Evolutionary conservation across 1,140 invertebrate genomes (phyloP), one percentile per base, ranked within the genome.

Genomic region (Drosophila biarmipes): DNA sequence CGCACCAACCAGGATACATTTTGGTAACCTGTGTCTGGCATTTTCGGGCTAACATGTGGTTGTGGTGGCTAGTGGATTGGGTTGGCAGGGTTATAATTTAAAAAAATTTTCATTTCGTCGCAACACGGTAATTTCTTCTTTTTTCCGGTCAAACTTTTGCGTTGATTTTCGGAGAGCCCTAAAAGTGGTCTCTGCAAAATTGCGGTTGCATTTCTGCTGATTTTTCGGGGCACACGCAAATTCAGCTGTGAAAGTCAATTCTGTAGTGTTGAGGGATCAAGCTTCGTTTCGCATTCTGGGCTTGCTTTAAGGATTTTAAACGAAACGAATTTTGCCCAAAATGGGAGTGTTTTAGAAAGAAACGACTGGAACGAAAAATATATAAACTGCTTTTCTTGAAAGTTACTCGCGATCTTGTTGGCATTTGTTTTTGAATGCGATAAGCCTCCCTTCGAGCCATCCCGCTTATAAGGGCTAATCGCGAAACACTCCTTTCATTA

Each of bases 1-100:
- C 42, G 17, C 35, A 56, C 15, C 31, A 43, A 40, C 49, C 63
- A 38, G 27, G 35, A 40, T 24, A 17, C 6, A 31, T 34, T 24
- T 34, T 43, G 27, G 29, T 67, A 52, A 69, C 63, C 73, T 81
- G 79, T 43, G 48, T 40, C 57, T 81, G 79, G 74, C 73, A 78
- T 78, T 58, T 80, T 78, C 63, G 51, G 78, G 73, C 66, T 80
- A 81, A 81, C 51, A 67, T 82, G 78, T 57, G 78, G 78, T 77
- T 69, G 66, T 55, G 63, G 66, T 31, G 31, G 24, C 34, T 14
- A 46, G 11, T 66, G 38, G 31, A 14, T 21, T 8, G 17, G 62
- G 57, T n/a, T n/a, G 24, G 12, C 11, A 37, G n/a, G 27, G 54
- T 45, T 71, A 82, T 81, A 82, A 81, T 81, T 81, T 81, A 73